Base-by-base conservation (phyloP, 2,797 vertebrate genomes). In the Bovichtus variegatus region DNA sequence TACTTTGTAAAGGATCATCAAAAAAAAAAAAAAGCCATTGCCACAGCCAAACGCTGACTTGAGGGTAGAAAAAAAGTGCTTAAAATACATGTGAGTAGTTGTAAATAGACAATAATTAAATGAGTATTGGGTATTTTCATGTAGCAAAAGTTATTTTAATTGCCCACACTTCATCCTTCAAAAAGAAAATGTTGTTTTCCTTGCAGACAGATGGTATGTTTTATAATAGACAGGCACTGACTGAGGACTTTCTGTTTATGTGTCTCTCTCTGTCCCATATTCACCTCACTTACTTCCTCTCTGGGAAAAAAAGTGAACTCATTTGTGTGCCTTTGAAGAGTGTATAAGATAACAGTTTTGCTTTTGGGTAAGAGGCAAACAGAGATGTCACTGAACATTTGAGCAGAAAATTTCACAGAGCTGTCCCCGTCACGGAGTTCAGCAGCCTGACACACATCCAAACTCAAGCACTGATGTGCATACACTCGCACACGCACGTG, bases 381-480 rank as follows among this genome's bases (percentile, higher is more conserved):
- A 84, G 58, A 86, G 71, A 83, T 81, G 72, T 85, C 80, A 74
- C 49, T 40, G 36, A 85, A 77, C 76, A 89, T 85, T 65, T 80
- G 49, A 77, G 60, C 43, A 29, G 41, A 41, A 80, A 44, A 60
- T 79, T 76, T 85, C 64, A 47, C 44, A 66, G 53, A 77, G 68
- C 73, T 61, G 74, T 79, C 76, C 63, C 84, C 58, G 27, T 81
- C 73, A 63, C 36, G 19, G 49, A 72, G 80, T 83, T 83, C 63
- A 83, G 73, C 74, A 53, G 38, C 19, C 62, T 41, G 31, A 85
- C 61, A 50, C 73, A 44, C 60, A 44, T 38, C 38, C 9, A 73
- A 38, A 62, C 38, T 47, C 43, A 31, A 55, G 36, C 41, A 27
- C 34, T 19, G 55, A 64, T 15, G 27, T 15, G 25, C 55, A 29